Percentiles rank a stretch among this genome's conserved stretches.
phyloP scores from a whole-genome alignment of 2,797 vertebrate species.

The Parauchenoglanis ngamensis region DNA sequence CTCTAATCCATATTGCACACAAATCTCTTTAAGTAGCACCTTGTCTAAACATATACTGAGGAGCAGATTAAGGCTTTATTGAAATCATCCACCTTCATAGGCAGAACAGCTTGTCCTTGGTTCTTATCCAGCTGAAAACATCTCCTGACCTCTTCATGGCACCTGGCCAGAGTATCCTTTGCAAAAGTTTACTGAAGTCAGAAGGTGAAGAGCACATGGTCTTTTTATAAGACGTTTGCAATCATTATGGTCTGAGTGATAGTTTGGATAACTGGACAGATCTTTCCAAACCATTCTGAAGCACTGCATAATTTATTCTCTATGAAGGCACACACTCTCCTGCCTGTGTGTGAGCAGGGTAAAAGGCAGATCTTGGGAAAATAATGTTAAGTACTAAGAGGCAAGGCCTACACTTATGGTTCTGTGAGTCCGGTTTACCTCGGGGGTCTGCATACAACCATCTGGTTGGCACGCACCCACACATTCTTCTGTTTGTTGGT shows the following conservation, averaged over 20 bases:
- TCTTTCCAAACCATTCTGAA: conserved; percentile 29
- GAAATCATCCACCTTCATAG: conserved; percentile 9
- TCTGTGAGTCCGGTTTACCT: conserved; percentile 40
- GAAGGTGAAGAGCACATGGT: conserved; percentile 25
- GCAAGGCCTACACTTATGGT: conserved; percentile 41
- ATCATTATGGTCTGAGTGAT: conserved; percentile 14
- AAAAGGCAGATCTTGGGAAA: conserved; percentile 21
- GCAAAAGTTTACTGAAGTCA: conserved; percentile 14
- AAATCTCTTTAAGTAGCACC: background rate
- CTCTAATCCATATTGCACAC: background rate
- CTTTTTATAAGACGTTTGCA: conserved; percentile 12
- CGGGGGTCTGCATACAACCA: conserved; percentile 38
- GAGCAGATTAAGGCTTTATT: conserved; percentile 11
- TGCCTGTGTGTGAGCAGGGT: background rate
- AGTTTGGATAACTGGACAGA: conserved; percentile 26
- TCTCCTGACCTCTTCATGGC: conserved; percentile 25
- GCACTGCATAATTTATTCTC: conserved; percentile 26
- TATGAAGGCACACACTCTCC: conserved; percentile 6
- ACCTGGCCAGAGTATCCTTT: background rate
- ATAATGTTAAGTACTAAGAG: conserved; percentile 24
- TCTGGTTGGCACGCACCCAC: conserved; percentile 43
- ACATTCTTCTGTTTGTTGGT: conserved; percentile 33
- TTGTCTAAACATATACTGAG: conserved; percentile 14
- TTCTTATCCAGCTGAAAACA: conserved; percentile 37
- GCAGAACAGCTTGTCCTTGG: conserved; percentile 21